A percentile compares a stretch with the other conserved stretches of the same genome.
Evolutionary conservation across 2,113 vertebrate species (phyloP).

Genomic region (Pachycephala philippinensis): DNA sequence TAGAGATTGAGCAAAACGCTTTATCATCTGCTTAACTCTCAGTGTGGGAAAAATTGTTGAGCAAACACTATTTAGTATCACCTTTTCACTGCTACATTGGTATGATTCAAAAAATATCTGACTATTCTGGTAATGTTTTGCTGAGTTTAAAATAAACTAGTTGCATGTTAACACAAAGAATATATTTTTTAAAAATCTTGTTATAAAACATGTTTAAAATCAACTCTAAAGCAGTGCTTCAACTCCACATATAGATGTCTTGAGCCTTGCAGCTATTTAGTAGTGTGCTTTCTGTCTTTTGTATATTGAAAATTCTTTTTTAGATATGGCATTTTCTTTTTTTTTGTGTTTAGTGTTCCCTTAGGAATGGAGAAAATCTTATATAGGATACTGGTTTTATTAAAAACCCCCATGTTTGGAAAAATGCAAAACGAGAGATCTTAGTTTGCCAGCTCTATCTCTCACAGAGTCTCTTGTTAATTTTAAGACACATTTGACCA

Average conservation of each 20-base stretch:
- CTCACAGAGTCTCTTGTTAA: not conserved
- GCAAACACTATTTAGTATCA: not conserved
- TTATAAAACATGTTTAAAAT: not conserved
- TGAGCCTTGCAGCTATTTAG: not conserved
- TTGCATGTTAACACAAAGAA: not conserved
- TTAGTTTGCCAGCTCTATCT: not conserved
- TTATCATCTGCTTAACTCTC: not conserved
- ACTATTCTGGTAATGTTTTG: not conserved
- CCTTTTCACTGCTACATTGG: not conserved
- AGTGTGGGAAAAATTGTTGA: not conserved
- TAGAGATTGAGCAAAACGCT: not conserved
- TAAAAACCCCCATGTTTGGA: not conserved
- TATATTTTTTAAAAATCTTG: not conserved
- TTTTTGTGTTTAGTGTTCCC: not conserved
- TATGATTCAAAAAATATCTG: not conserved
- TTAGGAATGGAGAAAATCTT: not conserved
- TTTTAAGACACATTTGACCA: not conserved
- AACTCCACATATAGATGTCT: not conserved
- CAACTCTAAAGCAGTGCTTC: not conserved
- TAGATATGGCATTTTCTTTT: not conserved
- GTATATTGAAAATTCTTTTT: not conserved
- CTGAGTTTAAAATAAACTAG: not conserved
- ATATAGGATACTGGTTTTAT: not conserved
- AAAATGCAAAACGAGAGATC: not conserved
- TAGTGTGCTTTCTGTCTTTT: not conserved